Evolutionary conservation across 2,113 vertebrate genomes (phyloP), one percentile per base, ranked within the genome.

Genomic region (Etheostoma spectabile): DNA sequence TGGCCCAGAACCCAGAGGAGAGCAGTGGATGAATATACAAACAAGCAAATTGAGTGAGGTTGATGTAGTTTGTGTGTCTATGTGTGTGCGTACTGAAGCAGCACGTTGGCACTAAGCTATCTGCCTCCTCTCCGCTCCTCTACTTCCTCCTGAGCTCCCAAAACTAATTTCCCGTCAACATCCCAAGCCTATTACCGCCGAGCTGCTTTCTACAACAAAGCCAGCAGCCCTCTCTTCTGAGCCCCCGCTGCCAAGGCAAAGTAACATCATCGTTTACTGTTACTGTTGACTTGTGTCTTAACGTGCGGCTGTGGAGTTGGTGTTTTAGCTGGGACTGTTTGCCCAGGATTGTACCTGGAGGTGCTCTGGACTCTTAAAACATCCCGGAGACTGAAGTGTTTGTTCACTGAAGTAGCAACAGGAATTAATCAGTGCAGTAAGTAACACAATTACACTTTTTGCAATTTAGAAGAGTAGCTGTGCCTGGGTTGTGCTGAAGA

Each of bases 121-220:
- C 77, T 84, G 84, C 82, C 83, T 82, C 79, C 66, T 83, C 83
- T 74, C 67, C 2, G 0, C 81, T 84, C 67, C 67, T 74, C 88
- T 72, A 62, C 66, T 67, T 88, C 79, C 83, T 88, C 71, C 85
- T 80, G 85, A 87, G 84, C 86, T 91, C 88, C 89, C 82, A 74
- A 74, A 90, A 88, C 86, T 90, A 92, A 91, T 92, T 91, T 90
- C 84, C 89, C 68, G 24, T 84, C 91, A 88, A 64, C 84, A 82
- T 86, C 85, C 87, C 84, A 77, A 90, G 85, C 85, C 85, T 70
- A 88, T 91, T 92, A 91, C 82, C 21, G 64, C 68, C 51, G 52
- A 63, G 83, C 77, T 45, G 74, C 67, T 70, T 69, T 53, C 79
- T 66, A 57, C 77, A 77, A 88, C 85, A 89, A 87, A 79, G 84